Base-by-base conservation (phyloP, 37 sponge, comb jelly and placozoan species). In the Amphimedon queenslandica region DNA sequence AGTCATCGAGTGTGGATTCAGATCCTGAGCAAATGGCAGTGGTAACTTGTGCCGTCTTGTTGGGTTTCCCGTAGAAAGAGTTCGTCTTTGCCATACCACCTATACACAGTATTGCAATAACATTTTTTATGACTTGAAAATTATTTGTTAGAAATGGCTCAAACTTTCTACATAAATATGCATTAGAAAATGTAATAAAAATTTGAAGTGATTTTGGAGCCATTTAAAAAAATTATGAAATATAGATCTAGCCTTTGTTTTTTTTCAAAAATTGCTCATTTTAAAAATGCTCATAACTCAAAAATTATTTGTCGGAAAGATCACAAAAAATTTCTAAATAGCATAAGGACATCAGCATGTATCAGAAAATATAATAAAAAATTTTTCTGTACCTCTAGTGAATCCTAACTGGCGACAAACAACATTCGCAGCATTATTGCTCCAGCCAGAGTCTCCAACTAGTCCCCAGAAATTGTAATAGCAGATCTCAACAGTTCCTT, bases 401-500 rank as follows among this genome's bases (percentile, higher is more conserved):
- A 25, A 60, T 60, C 61, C 61, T 60, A 60, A n/a, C 28, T 60
- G 27, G 5, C 28, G 5, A 60, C 61, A 60, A 11, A n/a, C 27
- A 25, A n/a, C 28, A n/a, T 13, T 6, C 8, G 61, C 61, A 60
- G 8, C 61, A 60, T 11, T 11, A 60, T 60, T 25, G 5, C 28
- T 25, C 61, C 61, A 60, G 61, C 61, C 61, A 60, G 61, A 25
- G 5, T 25, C 61, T 60, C 24, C 8, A 6, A 60, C 27, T 6
- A 60, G 61, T n/a, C 61, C 61, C 61, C 61, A 60, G 27, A 60
- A n/a, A n/a, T 60, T 60, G 5, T 6, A 11, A n/a, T 25, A 60
- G 28, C 61, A 60, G 8, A 60, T 60, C 28, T 60, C 61, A 11
- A 60, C 61, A 60, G 61, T 60, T n/a, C 61, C 61, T 25, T 60